Base-by-base conservation (phyloP, 2,888 invertebrate genomes). In the Dermolepida albohirtum region DNA sequence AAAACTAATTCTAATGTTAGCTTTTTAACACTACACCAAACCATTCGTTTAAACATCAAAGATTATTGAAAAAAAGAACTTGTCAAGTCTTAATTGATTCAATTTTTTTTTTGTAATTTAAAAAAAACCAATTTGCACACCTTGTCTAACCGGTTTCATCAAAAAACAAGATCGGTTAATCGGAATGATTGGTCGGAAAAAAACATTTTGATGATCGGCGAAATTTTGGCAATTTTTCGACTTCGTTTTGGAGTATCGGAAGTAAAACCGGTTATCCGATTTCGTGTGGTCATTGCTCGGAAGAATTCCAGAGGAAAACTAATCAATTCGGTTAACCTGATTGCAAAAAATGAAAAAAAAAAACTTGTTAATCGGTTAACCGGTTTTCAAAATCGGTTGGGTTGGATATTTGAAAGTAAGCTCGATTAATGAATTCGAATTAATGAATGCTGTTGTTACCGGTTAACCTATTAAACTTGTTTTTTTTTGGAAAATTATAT, bases 71-170 rank as follows among this genome's bases (percentile, higher is more conserved):
- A n/a, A n/a, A n/a, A n/a, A n/a, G n/a, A n/a, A n/a, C n/a, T n/a
- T n/a, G n/a, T n/a, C n/a, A n/a, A n/a, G n/a, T n/a, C n/a, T n/a
- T n/a, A n/a, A n/a, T n/a, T n/a, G n/a, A n/a, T n/a, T n/a, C n/a
- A n/a, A n/a, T n/a, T n/a, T n/a, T n/a, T n/a, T n/a, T n/a, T n/a
- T n/a, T n/a, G n/a, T n/a, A n/a, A n/a, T n/a, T n/a, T n/a, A n/a
- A n/a, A n/a, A n/a, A n/a, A n/a, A n/a, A n/a, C n/a, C n/a, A n/a
- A 22, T 22, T 22, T 22, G 22, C 22, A 57, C 16, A 34, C 1
- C 6, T 6, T 62, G 47, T 34, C 29, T 62, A 62, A 49, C 59
- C 59, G 59, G 47, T 62, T 47, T 62, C 47, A 47, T 49, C 59
- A 62, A 47, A 44, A 4, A 2, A 22, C n/a, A n/a, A 10, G 44